Percentiles rank a stretch among this genome's conserved stretches.
Conservation (phyloP, 37 sponge, comb jelly and placozoan genomes). For the Hormiphora californensis region DNA sequence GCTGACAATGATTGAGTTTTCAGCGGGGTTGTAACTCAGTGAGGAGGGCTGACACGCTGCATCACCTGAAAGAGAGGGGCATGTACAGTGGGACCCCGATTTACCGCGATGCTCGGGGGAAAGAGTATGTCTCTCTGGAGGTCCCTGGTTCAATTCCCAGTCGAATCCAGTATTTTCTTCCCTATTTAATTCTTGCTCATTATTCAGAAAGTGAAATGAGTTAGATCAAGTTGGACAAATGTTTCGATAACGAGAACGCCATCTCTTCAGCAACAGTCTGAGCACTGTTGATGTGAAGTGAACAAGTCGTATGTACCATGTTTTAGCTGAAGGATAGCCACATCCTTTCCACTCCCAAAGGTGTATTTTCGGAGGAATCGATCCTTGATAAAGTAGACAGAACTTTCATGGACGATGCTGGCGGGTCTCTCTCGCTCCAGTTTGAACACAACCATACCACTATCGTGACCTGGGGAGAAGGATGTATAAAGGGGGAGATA, state of each 20-base stretch:
- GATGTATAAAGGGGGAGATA: neutral
- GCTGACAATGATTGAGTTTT: slow-evolving; percentile 80
- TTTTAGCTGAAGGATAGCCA: slow-evolving; percentile 44
- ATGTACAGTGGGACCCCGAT: neutral
- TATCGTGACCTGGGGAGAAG: slow-evolving; percentile 78
- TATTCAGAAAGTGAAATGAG: too few species aligned
- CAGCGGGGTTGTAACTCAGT: slow-evolving; percentile 78
- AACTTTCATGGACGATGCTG: slow-evolving; percentile 72
- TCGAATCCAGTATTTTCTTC: neutral
- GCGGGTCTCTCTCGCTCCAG: slow-evolving; percentile 95
- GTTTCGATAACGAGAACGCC: too few species aligned
- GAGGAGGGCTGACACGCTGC: neutral
- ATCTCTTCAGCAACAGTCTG: too few species aligned
- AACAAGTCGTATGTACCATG: neutral
- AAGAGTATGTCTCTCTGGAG: neutral
- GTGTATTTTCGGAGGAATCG: slow-evolving; percentile 45
- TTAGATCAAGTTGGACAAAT: too few species aligned
- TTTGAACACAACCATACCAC: slow-evolving; percentile 93
- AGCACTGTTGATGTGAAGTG: too few species aligned
- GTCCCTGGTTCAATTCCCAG: neutral
- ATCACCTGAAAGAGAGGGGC: neutral
- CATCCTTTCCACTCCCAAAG: slow-evolving; percentile 48
- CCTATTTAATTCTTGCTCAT: neutral
- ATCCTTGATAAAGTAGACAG: slow-evolving; percentile 89
- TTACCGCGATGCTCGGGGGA: neutral